phyloP scores from a whole-genome alignment of 2,888 invertebrate genomes.

The Nomada flava region DNA sequence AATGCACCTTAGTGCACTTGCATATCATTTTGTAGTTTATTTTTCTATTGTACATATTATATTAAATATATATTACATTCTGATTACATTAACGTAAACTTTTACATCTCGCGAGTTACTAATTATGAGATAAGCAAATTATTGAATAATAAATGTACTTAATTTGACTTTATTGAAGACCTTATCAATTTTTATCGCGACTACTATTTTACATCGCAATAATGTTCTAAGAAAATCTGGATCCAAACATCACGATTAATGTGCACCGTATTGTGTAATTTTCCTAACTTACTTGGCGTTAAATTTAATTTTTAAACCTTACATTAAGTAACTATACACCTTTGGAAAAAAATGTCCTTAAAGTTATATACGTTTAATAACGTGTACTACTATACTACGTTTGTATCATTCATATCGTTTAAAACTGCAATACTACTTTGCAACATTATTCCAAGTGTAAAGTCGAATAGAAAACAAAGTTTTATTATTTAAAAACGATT shows the following conservation, averaged over 20 bases:
- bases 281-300: neutral
- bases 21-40: too few relatives aligned
- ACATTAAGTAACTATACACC: neutral
- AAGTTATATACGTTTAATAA: constrained; percentile 1
- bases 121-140: neutral
- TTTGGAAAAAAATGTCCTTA: neutral
- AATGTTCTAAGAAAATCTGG: too few relatives aligned
- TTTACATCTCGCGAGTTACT: neutral
- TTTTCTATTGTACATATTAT: neutral
- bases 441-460: neutral
- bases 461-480: neutral
- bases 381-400: neutral
- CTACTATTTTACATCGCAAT: neutral
- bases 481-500: neutral
- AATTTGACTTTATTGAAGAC: neutral
- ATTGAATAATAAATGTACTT: neutral
- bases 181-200: neutral
- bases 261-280: neutral
- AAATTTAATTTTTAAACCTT: neutral
- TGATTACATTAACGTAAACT: neutral
- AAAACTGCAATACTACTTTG: neutral
- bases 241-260: neutral
- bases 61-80: neutral
- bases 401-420: neutral
- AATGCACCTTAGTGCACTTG: too few relatives aligned